phyloP scores from a whole-genome alignment of 2,113 vertebrate genomes.

The Hemibates koningsi region DNA sequence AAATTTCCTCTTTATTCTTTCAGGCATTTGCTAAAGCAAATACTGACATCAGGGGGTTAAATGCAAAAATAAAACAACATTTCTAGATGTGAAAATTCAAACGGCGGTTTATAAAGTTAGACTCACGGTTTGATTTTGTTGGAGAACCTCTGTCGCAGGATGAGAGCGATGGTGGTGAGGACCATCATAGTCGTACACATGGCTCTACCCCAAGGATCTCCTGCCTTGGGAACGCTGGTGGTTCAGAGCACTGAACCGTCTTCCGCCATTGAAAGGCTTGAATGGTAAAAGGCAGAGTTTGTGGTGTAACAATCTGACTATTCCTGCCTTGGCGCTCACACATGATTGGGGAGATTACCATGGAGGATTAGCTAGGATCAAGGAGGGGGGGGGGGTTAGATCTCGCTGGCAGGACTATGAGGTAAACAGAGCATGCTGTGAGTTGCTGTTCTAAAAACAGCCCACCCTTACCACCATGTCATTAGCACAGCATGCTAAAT shows the following conservation, averaged over 20 bases:
- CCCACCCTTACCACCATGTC: background rate
- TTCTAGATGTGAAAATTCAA: background rate
- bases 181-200: slow-evolving; percentile 62
- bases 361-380: slow-evolving; percentile 62
- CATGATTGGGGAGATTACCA: slow-evolving; percentile 55
- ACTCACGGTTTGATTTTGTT: slow-evolving; percentile 55
- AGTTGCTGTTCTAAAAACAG: slow-evolving; percentile 21
- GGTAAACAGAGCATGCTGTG: slow-evolving; percentile 61
- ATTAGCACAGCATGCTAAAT: background rate
- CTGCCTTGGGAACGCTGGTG: background rate
- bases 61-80: background rate
- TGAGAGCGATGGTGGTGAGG: background rate
- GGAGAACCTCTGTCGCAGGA: slow-evolving; percentile 4
- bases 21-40: background rate
- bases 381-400: slow-evolving; percentile 23
- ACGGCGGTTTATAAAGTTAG: background rate
- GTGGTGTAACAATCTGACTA: slow-evolving; percentile 38
- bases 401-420: slow-evolving; percentile 16
- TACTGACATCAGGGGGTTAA: background rate
- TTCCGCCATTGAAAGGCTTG: slow-evolving; percentile 32
- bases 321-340: slow-evolving; percentile 47
- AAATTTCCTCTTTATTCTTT: background rate
- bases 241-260: background rate
- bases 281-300: slow-evolving; percentile 17
- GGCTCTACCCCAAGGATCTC: slow-evolving; percentile 17